Evolutionary conservation across 2,888 invertebrate species (phyloP), one percentile per base, ranked within the genome.

Genomic region (Xanthia icteritia): DNA sequence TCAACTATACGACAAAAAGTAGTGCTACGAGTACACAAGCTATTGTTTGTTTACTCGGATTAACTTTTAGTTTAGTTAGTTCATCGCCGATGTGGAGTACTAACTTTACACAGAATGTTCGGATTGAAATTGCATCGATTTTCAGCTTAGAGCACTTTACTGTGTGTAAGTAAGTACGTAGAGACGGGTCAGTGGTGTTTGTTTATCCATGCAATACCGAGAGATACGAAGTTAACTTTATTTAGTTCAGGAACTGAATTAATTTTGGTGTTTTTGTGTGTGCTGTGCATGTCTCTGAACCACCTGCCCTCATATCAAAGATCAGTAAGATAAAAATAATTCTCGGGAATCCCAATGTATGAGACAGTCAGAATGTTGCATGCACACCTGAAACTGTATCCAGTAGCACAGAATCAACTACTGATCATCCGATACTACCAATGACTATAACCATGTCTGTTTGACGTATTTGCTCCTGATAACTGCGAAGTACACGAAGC

Each of bases 61-160:
- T 70, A 77, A 77, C 66, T 83, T 71, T 67, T 56, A 58, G 39
- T 66, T 66, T 61, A 77, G 58, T 65, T 69, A 54, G 45, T 72
- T 60, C 17, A 56, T 65, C 60, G 42, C 6, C 31, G 20, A 66
- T 73, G 72, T 80, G 27, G 56, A 75, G 17, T 54, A 76, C 65
- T 5, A 72, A 69, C 72, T 84, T 79, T 51, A 69, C 27, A 51
- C n/a, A 56, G 60, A 79, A 58, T 73, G 72, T 69, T 73, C 27
- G 39, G 27, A 81, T 73, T 81, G 84, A 84, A 79, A 81, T 84
- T 80, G 84, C 81, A 79, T 81, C 81, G 81, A 84, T 84, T 84
- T 84, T 69, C 51, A 56, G 81, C 81, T 80, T 56, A 67, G 61
- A 79, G 60, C 64, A 80, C 68, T 72, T 72, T 65, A 36, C 58